Base-by-base conservation (phyloP, 1,140 invertebrate genomes). In the Aradophagus sp. region DNA sequence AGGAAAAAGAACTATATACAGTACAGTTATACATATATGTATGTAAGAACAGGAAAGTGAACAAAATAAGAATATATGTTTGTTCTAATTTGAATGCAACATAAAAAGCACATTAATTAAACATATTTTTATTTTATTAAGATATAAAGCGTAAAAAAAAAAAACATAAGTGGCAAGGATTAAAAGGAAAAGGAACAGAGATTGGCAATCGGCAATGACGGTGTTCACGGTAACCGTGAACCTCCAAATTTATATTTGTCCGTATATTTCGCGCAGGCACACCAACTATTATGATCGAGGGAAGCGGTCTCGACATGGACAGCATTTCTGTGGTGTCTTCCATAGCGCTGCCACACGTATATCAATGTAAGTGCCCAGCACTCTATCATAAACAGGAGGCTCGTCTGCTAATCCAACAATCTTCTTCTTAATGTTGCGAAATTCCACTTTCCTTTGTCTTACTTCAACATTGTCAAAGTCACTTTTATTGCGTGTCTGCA, bases 301-400 rank as follows among this genome's bases (percentile, higher is more conserved):
- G 87, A 80, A 89, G 89, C 78, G 88, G 89, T 58, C 88, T 91
- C 75, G 92, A 93, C 78, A 89, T 91, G 74, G 92, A 93, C 85
- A 89, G 89, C 58, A 89, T 91, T 68, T 93, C 91, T 31, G 86
- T 93, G 47, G 89, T 92, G 56, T 93, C 91, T 36, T 92, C 91
- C 45, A 88, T 91, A 69, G 88, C 89, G 58, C 87, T 89, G 65
- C 89, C 92, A 63, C 91, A 93, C 80, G 90, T 93, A 81, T 93
- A 93, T 83, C 91, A 93, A 88, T 88, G 92, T 93, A 87, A 92
- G 92, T 90, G 78, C 76, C 74, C 79, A 61, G 52, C 47, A 68
- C 63, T 42, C 38, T n/a, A n/a, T 66, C 41, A 52, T 50, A 41
- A 23, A n/a, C n/a, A n/a, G n/a, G n/a, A 34, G 45, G 52, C 48